Base-by-base conservation (phyloP, 2,797 vertebrate species). In the Lepus oiostolus region DNA sequence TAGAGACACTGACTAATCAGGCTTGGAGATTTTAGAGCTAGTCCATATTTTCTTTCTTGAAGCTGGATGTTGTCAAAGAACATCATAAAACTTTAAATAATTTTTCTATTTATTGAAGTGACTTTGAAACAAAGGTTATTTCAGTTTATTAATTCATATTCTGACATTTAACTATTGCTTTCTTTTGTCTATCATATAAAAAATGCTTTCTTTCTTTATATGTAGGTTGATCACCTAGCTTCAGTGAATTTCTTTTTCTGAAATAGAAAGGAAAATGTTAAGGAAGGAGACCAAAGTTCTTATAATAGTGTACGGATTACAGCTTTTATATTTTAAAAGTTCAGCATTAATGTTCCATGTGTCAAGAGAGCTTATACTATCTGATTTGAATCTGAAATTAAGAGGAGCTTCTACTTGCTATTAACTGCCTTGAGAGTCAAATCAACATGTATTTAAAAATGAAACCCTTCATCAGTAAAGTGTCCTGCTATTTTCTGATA, bases 61-160 rank as follows among this genome's bases (percentile, higher is more conserved):
- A 95, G 91, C 28, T 87, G 32, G 63, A 90, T 77, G 90, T 87
- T 89, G 4, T 28, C 76, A 72, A 94, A 95, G 77, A 26, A 89
- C 3, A 75, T 22, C 85, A 38, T 17, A 83, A 74, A 75, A 32
- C 80, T 84, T 81, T 9, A 85, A 88, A 50, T 74, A 6, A n/a
- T 47, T 83, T 89, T 90, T 95, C 5, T 82, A 70, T 8, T 93
- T 35, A 80, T 19, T 60, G 21, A 24, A 22, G 7, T 30, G 67
- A 79, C 83, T 93, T 79, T 94, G n/a, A 74, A 71, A 62, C 26
- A 79, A 75, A 91, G 62, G 26, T 58, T 67, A 42, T 63, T 91
- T 88, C 28, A 32, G 13, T 79, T 90, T 82, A 47, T 52, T 74
- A 93, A 19, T 35, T 63, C 76, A 30, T 79, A 83, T 68, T 86